Conservation (phyloP, 2,888 invertebrate genomes). For the Mesodorylaimus sp. region DNA sequence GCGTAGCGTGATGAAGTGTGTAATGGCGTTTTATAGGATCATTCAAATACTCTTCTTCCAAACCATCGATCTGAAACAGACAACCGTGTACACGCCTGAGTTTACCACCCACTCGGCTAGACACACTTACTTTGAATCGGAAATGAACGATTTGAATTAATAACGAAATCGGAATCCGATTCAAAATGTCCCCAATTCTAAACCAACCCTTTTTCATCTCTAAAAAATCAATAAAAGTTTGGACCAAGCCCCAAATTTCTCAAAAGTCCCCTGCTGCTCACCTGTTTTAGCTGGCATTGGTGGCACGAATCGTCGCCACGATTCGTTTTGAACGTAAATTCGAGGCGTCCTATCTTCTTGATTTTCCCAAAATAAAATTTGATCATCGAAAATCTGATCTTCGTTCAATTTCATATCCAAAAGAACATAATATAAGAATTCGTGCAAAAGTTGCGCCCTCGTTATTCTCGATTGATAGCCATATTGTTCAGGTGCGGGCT, state of each 20-base stretch:
- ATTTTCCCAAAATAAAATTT: too few relatives aligned
- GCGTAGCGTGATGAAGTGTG: constrained; percentile 43
- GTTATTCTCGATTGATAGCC: background rate
- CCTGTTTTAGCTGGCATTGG: constrained; percentile 2
- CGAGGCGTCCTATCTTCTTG: background rate
- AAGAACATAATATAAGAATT: background rate
- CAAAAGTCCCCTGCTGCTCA: too few relatives aligned
- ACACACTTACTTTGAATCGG: too few relatives aligned
- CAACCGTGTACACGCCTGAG: background rate
- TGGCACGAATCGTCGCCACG: constrained; percentile 7
- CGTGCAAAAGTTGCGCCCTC: background rate
- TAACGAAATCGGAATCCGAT: background rate
- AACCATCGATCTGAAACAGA: constrained; percentile 35
- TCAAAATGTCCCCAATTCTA: background rate
- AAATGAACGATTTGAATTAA: too few relatives aligned
- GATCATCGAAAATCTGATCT: too few relatives aligned
- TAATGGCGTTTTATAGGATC: constrained; percentile 50
- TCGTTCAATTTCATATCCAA: background rate
- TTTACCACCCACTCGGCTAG: background rate
- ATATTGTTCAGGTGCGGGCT: background rate
- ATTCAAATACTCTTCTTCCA: constrained; percentile 42
- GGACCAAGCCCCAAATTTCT: too few relatives aligned
- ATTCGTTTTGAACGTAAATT: constrained; percentile 3
- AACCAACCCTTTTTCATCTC: background rate
- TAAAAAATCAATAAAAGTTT: background rate